phyloP scores from a whole-genome alignment of 2,888 invertebrate genomes.

The Cartodere bifasciata region DNA sequence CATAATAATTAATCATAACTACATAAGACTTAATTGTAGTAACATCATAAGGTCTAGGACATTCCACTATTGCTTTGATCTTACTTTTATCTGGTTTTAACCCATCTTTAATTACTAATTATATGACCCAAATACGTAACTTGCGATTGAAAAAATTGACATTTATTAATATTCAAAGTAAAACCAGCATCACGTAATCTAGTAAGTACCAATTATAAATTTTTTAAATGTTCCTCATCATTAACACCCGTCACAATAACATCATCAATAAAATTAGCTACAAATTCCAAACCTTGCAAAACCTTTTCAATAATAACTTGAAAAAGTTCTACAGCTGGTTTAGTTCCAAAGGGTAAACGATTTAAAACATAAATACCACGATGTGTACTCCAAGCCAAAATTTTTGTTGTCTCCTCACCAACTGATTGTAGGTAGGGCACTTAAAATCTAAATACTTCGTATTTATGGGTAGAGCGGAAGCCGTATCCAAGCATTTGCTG shows the following conservation, averaged over 20 bases:
- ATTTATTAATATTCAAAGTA: slow-evolving; percentile 20
- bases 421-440: no score
- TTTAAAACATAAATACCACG: slow-evolving; percentile 24
- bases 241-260: slow-evolving; percentile 19
- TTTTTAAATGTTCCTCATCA: slow-evolving; percentile 14
- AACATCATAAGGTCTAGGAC: slow-evolving; percentile 6
- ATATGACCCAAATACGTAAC: slow-evolving; percentile 21
- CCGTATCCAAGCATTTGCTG: no score
- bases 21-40: slow-evolving; percentile 8
- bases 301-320: slow-evolving; percentile 19
- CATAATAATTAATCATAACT: slow-evolving; percentile 12
- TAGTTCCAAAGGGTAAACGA: slow-evolving; percentile 26
- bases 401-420: slow-evolving; percentile 8
- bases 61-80: slow-evolving; percentile 9
- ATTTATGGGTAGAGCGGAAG: no score
- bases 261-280: slow-evolving; percentile 15
- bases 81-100: slow-evolving; percentile 10
- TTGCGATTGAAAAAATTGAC: slow-evolving; percentile 20
- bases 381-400: slow-evolving; percentile 15
- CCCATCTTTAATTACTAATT: slow-evolving; percentile 16
- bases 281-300: slow-evolving; percentile 11
- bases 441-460: no score
- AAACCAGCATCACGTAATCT: slow-evolving; percentile 16
- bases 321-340: slow-evolving; percentile 27
- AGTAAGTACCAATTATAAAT: slow-evolving; percentile 15